Evolutionary conservation across 1,140 invertebrate genomes (phyloP).

Genomic region (Steinernema feltiae): DNA sequence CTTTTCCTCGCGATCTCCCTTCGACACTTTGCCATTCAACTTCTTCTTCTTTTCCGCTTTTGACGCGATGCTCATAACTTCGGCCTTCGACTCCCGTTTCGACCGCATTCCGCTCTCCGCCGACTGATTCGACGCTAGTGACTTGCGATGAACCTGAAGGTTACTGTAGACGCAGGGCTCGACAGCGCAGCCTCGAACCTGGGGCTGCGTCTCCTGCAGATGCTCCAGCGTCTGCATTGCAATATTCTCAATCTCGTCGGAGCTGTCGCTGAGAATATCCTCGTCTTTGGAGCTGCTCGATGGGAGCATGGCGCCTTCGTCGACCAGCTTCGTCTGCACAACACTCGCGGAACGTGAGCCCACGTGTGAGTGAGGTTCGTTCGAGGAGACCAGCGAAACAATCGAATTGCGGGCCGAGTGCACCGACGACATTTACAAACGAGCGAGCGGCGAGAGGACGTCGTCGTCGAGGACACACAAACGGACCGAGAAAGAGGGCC

Average conservation of each 20-base stretch:
- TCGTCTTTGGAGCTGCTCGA: slow-evolving; percentile 40
- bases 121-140: slow-evolving; percentile 26
- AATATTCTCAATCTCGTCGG: slow-evolving; percentile 41
- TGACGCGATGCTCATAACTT: neutral
- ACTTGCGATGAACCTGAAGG: slow-evolving; percentile 32
- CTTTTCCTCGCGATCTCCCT: neutral
- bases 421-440: neutral
- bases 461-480: neutral
- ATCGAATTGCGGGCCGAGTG: slow-evolving; percentile 38
- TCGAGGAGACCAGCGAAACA: slow-evolving; percentile 39
- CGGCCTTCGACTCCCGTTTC: neutral
- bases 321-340: slow-evolving; percentile 17
- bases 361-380: slow-evolving; percentile 24
- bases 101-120: slow-evolving; percentile 18
- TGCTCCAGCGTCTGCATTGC: slow-evolving; percentile 37
- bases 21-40: neutral
- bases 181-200: too few species aligned
- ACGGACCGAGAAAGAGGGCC: neutral
- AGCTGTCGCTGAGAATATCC: slow-evolving; percentile 34
- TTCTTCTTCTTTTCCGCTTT: slow-evolving; percentile 6
- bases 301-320: slow-evolving; percentile 42
- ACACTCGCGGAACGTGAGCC: slow-evolving; percentile 28
- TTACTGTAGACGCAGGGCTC: too few species aligned
- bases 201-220: slow-evolving; percentile 25
- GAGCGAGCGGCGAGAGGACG: neutral